These are phyloP conservation scores for Apis cerana DNA, from an alignment of 1,140 invertebrate genomes.

Conservation along the genomic window DNA sequence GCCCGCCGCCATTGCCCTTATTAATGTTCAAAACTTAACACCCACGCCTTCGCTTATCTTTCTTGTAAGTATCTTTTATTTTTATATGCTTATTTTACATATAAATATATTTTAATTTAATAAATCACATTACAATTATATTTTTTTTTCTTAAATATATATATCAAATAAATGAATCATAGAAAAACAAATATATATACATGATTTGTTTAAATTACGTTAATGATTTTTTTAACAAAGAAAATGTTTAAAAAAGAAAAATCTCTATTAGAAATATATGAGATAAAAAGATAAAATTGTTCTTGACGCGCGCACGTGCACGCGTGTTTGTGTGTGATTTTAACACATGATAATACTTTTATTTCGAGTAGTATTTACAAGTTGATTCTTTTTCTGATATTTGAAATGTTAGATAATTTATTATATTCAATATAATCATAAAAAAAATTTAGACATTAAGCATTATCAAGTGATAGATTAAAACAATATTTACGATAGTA, in stretches of 20 bases:
- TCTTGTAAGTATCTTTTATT: constrained; percentile 84
- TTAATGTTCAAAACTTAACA: constrained; percentile 90
- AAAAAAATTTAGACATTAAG: too few relatives aligned
- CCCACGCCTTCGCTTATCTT: constrained; percentile 93
- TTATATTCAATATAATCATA: not conserved
- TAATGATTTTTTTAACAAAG: too few relatives aligned
- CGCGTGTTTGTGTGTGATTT: too few relatives aligned
- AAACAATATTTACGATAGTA: too few relatives aligned
- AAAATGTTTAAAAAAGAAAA: too few relatives aligned
- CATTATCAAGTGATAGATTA: too few relatives aligned
- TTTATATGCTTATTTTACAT: not conserved
- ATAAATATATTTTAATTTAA: not conserved
- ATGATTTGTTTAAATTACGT: not conserved
- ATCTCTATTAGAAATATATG: too few relatives aligned
- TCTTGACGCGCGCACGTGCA: not conserved
- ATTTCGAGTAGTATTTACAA: not conserved
- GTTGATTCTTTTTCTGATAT: not conserved
- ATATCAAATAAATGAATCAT: not conserved
- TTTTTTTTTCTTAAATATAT: not conserved
- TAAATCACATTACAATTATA: not conserved
- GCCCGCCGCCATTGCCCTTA: constrained; percentile 91
- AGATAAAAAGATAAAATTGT: not conserved
- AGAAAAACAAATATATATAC: not conserved
- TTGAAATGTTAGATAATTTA: not conserved
- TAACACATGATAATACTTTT: not conserved